Evolutionary conservation across 2,797 vertebrate genomes (phyloP).

Genomic region (Liparis tanakae): DNA sequence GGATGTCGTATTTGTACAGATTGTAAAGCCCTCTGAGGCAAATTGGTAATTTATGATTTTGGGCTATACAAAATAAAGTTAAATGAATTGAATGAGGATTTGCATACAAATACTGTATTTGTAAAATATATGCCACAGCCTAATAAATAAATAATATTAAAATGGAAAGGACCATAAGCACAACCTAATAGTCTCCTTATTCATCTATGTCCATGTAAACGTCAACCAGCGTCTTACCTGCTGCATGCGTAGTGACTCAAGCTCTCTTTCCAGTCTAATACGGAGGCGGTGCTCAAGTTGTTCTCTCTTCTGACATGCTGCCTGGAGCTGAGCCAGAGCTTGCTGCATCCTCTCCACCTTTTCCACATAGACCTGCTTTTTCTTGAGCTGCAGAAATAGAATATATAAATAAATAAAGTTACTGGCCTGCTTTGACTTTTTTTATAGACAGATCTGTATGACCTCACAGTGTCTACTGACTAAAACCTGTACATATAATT

Average conservation of each 20-base stretch:
- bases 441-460: too few species aligned
- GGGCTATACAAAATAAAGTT: too few species aligned
- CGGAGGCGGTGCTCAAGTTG: slow-evolving; percentile 95
- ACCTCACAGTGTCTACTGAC: too few species aligned
- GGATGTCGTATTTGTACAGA: too few species aligned
- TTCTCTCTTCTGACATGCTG: slow-evolving; percentile 96
- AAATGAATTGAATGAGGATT: background rate
- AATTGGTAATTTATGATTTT: too few species aligned
- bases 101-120: background rate
- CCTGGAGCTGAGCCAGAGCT: slow-evolving; percentile 95
- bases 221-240: slow-evolving; percentile 83
- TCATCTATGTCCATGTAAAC: background rate
- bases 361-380: slow-evolving; percentile 98
- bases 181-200: background rate
- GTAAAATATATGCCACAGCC: background rate
- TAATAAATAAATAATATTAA: background rate
- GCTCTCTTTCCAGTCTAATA: slow-evolving; percentile 93
- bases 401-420: background rate
- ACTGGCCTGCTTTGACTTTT: too few species aligned
- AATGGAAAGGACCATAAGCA: background rate
- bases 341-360: slow-evolving; percentile 99
- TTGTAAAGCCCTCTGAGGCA: too few species aligned
- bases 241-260: slow-evolving; percentile 95
- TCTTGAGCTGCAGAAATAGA: slow-evolving; percentile 88
- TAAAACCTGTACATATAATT: too few species aligned